Base-by-base conservation (phyloP, 2,888 invertebrate genomes). In the Cheilosia scutellata region DNA sequence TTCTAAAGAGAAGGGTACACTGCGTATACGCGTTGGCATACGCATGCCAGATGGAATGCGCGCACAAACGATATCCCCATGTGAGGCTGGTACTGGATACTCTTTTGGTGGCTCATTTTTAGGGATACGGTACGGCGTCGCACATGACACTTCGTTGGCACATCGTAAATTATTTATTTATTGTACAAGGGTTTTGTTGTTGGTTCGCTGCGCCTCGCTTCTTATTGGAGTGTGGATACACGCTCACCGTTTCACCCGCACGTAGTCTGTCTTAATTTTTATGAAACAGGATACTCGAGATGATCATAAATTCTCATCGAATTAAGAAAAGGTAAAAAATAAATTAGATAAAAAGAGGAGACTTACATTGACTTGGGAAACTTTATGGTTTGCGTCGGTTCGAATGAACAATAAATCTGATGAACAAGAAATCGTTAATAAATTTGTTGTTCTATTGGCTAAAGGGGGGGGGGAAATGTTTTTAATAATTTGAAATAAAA, bases 91-190 rank as follows among this genome's bases (percentile, higher is more conserved):
- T 76, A 65, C 58, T 47, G 16, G 82, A 86, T 76, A 71, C 77
- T 68, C 76, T 70, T 76, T 76, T 72, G 71, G 86, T 76, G 79
- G 83, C 79, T 83, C 79, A 79, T 78, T 83, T 82, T 83, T 60
- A 79, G 79, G 79, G 49, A 79, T 78, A 63, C 63, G 77, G 82
- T 76, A 76, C 63, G 82, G 86, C 86, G 82, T 82, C 76, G 86
- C 76, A 68, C 86, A 82, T 82, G 86, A 82, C 86, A 86, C 86
- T 72, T 86, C 57, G 75, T 82, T 82, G 86, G 86, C 82, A 82
- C 86, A 82, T 86, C 86, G 82, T 86, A 86, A 86, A 86, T 86
- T 82, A 86, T 86, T 86, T 82, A 77, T 86, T 82, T 86, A 86
- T 86, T 72, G 76, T 71, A 71, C 70, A 82, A 49, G 62, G 49